Base-by-base conservation (phyloP, 2,113 vertebrate species). In the Penelope pileata region DNA sequence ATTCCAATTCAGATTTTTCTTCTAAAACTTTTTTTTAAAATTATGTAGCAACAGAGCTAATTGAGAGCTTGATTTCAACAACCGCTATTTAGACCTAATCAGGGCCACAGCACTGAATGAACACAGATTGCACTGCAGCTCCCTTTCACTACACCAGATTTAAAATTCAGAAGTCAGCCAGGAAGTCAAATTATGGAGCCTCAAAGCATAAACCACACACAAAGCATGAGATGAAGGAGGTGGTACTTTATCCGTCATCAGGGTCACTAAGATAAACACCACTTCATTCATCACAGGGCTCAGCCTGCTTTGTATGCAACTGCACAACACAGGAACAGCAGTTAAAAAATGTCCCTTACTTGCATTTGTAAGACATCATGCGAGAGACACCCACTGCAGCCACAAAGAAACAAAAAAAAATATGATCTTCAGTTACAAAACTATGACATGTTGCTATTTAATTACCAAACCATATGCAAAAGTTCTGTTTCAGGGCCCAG, bases 181-280 rank as follows among this genome's bases (percentile, higher is more conserved):
- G 58, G 70, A 94, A 88, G 58, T 47, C 47, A 77, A 64, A 85
- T 62, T 54, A 62, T 2, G 0, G 74, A 80, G 34, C 72, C 67
- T 90, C 75, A 47, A 67, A 50, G 83, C 14, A 77, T 75, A 94
- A 96, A 80, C 91, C 94, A 94, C 82, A 91, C 91, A 94, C 84
- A 95, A 94, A 76, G 94, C 67, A 83, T 0, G 63, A 94, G 81
- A 83, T 83, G 79, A 95, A 95, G 93, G 91, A 95, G 87, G 90
- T 77, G 72, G 67, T 91, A 70, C 83, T 88, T 92, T 26, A 86
- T 89, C 91, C n/a, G 0, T 95, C 94, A 96, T 80, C 93, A 1
- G 54, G 82, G 90, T 96, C 91, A 66, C 79, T 67, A 90, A 91
- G 91, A 93, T 91, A 96, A 96, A 94, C 84, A 90, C 67, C 78